phyloP scores from a whole-genome alignment of 2,113 vertebrate species.

The Accipiter virgatus region DNA sequence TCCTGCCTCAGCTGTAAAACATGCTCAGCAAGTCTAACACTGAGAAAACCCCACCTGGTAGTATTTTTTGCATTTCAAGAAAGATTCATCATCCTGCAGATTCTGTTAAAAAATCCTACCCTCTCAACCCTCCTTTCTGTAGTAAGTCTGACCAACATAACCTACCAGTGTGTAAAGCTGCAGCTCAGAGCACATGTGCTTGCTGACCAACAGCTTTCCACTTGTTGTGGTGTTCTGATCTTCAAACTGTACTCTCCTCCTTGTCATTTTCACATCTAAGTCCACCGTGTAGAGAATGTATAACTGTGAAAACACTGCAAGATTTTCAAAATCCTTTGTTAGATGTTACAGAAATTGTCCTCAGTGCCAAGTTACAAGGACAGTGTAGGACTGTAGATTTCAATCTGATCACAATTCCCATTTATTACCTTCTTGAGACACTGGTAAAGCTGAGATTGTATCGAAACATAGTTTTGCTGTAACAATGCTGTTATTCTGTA shows the following conservation, averaged over 20 bases:
- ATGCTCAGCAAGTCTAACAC: neutral
- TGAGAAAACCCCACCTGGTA: neutral
- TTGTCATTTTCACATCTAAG: constrained; percentile 51
- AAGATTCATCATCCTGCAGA: neutral
- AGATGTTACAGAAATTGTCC: neutral
- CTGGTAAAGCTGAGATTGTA: neutral
- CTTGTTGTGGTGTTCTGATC: neutral
- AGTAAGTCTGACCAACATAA: neutral
- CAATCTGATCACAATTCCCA: neutral
- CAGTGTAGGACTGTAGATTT: neutral
- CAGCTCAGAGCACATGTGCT: neutral
- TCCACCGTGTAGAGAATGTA: constrained; percentile 42
- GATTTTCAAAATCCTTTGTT: neutral
- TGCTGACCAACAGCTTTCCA: neutral
- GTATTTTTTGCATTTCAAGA: neutral
- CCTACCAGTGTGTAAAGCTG: neutral
- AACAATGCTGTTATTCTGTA: neutral
- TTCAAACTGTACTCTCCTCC: constrained; percentile 41
- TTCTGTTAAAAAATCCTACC: neutral
- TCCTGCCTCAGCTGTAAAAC: neutral
- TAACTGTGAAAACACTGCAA: neutral
- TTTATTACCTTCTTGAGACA: constrained; percentile 13
- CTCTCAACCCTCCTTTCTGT: neutral
- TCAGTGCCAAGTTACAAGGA: neutral
- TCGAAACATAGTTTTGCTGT: constrained; percentile 12